Evolutionary conservation across 1,140 invertebrate genomes (phyloP).

Genomic region (Helicoverpa armigera): DNA sequence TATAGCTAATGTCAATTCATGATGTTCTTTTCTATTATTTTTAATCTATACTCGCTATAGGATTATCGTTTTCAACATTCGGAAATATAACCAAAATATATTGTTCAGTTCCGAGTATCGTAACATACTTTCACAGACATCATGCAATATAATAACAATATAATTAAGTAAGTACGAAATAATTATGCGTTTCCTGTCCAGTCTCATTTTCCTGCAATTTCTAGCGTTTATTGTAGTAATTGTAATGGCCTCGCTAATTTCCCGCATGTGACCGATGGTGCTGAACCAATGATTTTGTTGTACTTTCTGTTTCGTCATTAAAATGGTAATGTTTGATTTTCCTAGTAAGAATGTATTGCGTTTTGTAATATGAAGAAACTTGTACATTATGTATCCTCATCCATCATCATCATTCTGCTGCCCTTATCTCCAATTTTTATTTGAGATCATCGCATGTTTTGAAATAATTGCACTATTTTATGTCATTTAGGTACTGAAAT

Average conservation of each 20-base stretch:
- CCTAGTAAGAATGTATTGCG: background rate
- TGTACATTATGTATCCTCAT: too few relatives aligned
- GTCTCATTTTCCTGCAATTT: constrained; percentile 55
- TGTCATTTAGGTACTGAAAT: too few relatives aligned
- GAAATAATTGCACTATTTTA: too few relatives aligned
- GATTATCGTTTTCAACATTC: too few relatives aligned
- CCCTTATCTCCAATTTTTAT: too few relatives aligned
- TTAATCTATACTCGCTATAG: too few relatives aligned
- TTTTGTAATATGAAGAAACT: too few relatives aligned
- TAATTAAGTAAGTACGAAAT: background rate
- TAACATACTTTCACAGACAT: constrained; percentile 1
- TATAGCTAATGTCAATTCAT: too few relatives aligned
- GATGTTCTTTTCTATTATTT: too few relatives aligned
- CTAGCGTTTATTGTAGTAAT: constrained; percentile 51
- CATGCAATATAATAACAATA: constrained; percentile 4
- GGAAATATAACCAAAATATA: too few relatives aligned
- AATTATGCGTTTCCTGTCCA: constrained; percentile 26
- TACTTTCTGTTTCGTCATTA: constrained; percentile 18
- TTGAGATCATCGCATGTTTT: too few relatives aligned
- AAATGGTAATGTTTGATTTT: background rate
- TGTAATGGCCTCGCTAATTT: constrained; percentile 52
- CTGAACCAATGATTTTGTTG: background rate
- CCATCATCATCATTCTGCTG: too few relatives aligned
- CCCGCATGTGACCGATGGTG: constrained; percentile 10
- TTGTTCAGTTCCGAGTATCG: background rate